These are phyloP conservation scores for Diuraphis noxia DNA, from an alignment of 1,140 invertebrate species.

Conservation along the genomic window DNA sequence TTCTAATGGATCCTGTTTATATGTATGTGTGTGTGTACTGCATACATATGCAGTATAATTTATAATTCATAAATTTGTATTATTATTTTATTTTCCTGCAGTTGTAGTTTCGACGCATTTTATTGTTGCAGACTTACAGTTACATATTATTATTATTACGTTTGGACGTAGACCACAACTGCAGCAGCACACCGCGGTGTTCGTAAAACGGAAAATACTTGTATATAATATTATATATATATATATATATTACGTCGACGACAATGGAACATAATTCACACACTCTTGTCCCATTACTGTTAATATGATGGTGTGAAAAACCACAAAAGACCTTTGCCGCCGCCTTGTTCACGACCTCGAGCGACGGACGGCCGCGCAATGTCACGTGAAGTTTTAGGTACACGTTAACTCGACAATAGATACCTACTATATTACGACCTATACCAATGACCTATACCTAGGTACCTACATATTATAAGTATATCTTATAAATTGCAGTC, in stretches of 20 bases:
- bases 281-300: not conserved
- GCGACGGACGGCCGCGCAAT: not conserved
- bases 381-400: not conserved
- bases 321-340: not conserved
- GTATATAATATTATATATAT: too few relatives aligned
- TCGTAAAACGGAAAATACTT: not conserved
- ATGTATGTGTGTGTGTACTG: not conserved
- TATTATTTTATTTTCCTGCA: not conserved
- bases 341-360: not conserved
- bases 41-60: not conserved
- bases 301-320: not conserved
- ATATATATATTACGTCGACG: not conserved
- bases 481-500: not conserved
- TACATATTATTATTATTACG: not conserved
- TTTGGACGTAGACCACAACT: not conserved
- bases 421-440: not conserved
- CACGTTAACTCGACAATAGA: not conserved
- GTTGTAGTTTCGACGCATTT: not conserved
- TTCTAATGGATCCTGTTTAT: too few relatives aligned
- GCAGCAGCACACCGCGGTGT: not conserved
- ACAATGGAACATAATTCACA: constrained; percentile 9
- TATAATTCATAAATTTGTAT: not conserved
- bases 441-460: too few relatives aligned
- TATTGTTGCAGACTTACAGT: not conserved
- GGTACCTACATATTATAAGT: not conserved